Conservation (phyloP, 2,113 vertebrate species). For the Mola mola region DNA sequence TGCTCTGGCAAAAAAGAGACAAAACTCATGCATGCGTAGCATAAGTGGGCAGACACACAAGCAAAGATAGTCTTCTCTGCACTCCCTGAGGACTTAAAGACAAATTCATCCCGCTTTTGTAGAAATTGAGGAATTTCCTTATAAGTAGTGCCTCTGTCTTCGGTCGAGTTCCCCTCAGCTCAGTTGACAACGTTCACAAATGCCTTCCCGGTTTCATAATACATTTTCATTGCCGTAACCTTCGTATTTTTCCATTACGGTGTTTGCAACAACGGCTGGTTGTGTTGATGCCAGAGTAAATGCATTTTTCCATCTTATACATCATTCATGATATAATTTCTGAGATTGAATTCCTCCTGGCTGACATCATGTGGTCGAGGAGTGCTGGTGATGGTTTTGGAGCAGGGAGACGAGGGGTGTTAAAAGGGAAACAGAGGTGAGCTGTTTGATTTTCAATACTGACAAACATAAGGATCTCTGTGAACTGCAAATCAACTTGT, state of each 20-base stretch:
- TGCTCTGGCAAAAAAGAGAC: conserved; percentile 49
- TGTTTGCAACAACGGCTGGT: conserved; percentile 76
- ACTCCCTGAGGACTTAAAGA: conserved; percentile 22
- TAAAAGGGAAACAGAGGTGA: conserved; percentile 41
- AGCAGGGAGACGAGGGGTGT: conserved; percentile 5
- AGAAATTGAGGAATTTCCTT: conserved; percentile 51
- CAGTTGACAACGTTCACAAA: conserved; percentile 56
- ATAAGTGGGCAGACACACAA: conserved; percentile 30
- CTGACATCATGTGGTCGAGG: conserved; percentile 67
- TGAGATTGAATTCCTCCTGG: conserved; percentile 77
- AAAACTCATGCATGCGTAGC: conserved; percentile 38
- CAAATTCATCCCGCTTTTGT: conserved; percentile 39
- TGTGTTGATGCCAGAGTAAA: conserved; percentile 74
- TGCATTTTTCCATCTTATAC: conserved; percentile 74
- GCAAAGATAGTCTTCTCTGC: conserved; percentile 11
- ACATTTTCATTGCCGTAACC: conserved; percentile 70
- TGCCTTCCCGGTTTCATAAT: conserved; percentile 63
- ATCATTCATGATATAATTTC: conserved; percentile 80
- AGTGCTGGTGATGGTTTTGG: conserved; percentile 36
- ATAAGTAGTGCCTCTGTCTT: conserved; percentile 50
- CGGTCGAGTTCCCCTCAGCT: conserved; percentile 40
- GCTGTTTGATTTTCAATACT: conserved; percentile 41
- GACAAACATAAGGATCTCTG: conserved; percentile 29
- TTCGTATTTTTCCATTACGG: conserved; percentile 72
- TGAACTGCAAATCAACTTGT: no score